A percentile compares a stretch with the other conserved stretches of the same genome.
Conservation (phyloP, 1,140 invertebrate species). For the Bactericera cockerelli region DNA sequence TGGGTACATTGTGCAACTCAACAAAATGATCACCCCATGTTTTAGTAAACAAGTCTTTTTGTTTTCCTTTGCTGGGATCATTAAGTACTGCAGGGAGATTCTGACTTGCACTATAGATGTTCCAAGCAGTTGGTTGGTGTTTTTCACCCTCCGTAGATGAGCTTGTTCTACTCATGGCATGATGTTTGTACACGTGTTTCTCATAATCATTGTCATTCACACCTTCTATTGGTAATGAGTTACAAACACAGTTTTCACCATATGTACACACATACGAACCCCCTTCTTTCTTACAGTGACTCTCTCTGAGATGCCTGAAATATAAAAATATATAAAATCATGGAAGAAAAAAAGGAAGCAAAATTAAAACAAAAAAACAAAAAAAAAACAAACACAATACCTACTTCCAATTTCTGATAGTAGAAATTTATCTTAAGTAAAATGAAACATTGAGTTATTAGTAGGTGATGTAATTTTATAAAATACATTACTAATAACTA, state of each 20-base stretch:
- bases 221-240: constrained; percentile 70
- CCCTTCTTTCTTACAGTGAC: constrained; percentile 73
- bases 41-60: constrained; percentile 85
- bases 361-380: not conserved
- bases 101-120: constrained; percentile 66
- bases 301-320: constrained; percentile 57
- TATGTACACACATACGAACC: constrained; percentile 79
- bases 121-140: constrained; percentile 35
- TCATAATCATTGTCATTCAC: constrained; percentile 78
- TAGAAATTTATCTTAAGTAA: not conserved
- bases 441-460: too few relatives aligned
- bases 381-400: too few relatives aligned
- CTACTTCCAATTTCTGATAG: too few relatives aligned
- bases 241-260: constrained; percentile 74
- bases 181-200: constrained; percentile 66
- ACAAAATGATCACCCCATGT: constrained; percentile 95
- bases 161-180: constrained; percentile 28
- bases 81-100: constrained; percentile 93
- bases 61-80: constrained; percentile 81
- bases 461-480: too few relatives aligned
- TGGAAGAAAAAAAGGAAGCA: too few relatives aligned
- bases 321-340: too few relatives aligned
- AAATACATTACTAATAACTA: not conserved
- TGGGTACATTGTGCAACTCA: constrained; percentile 57
- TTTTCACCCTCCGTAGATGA: not conserved